Base-by-base conservation (phyloP, 2,797 vertebrate genomes). In the Cyprinodon diabolis region DNA sequence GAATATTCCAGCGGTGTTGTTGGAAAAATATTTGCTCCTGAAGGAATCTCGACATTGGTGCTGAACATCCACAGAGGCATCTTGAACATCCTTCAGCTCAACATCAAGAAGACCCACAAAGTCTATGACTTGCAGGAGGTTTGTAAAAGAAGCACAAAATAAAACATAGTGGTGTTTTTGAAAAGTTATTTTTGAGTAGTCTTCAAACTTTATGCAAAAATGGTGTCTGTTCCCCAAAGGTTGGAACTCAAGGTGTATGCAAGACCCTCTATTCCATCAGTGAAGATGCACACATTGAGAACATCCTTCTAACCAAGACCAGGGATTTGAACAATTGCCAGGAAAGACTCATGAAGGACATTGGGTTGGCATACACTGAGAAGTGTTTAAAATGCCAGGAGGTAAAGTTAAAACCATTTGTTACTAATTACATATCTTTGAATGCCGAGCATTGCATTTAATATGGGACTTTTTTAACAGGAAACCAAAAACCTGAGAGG, bases 291-390 rank as follows among this genome's bases (percentile, higher is more conserved):
- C 92, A 86, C 72, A 88, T 86, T 56, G 93, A 88, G 0, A 51
- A 89, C 47, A 73, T 95, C 72, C 69, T 86, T 58, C 68, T 97
- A 83, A 93, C 88, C 84, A 97, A 96, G 92, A 94, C 95, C 76
- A 96, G 94, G 80, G 95, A 97, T 84, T 84, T 97, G 77, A 93
- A 89, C 84, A 82, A 93, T 2, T 97, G 97, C 78, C 93, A 95
- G 75, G 89, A 96, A 63, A 95, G 87, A 77, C 90, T 94, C 72
- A 70, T 91, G 3, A 90, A 94, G 83, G 85, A 95, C 82, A 93
- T 95, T 13, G 96, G 96, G 63, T 86, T 95, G 87, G 90, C 93
- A 56, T 95, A 96, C 78, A 85, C 85, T 40, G 57, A 91, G 17
- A 92, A 68, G 0, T 96, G 95, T 65, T 71, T 74, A 14, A 74